phyloP scores from a whole-genome alignment of 2,888 invertebrate genomes.

The Auanema sp. region DNA sequence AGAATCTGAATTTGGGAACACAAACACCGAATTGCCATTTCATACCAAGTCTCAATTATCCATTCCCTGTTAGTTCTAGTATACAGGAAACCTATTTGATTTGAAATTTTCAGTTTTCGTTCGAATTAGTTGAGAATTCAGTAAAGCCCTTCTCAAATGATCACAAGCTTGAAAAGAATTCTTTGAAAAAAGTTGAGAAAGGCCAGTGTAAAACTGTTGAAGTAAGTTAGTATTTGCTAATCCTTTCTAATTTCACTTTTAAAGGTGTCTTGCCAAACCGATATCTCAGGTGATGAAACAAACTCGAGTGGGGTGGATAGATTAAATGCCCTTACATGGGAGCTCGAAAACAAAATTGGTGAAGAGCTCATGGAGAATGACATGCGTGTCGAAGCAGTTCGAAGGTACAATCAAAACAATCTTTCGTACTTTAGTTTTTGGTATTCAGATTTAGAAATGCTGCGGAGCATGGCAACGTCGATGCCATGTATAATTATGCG shows the following conservation, averaged over 20 bases:
- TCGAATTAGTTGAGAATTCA: neutral
- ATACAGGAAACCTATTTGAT: too few relatives aligned
- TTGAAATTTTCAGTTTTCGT: neutral
- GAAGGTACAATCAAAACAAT: neutral
- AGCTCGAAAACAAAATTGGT: conserved; percentile 27
- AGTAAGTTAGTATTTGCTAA: neutral
- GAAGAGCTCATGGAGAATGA: conserved; percentile 22
- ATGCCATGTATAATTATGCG: conserved; percentile 20
- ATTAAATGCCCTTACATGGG: conserved; percentile 7
- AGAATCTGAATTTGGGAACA: neutral
- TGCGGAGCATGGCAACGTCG: conserved; percentile 17
- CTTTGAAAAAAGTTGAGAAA: neutral
- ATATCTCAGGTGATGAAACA: conserved; percentile 4
- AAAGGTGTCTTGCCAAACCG: conserved; percentile 20
- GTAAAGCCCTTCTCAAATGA: neutral
- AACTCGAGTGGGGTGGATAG: conserved; percentile 3
- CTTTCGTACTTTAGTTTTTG: neutral
- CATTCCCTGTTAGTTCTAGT: too few relatives aligned
- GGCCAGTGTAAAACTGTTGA: neutral
- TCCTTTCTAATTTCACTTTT: neutral
- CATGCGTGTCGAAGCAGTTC: conserved; percentile 5
- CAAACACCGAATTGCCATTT: too few relatives aligned
- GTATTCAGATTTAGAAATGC: conserved; percentile 13
- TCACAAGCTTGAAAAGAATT: conserved; percentile 9
- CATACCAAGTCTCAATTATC: too few relatives aligned